These are phyloP conservation scores for Parauchenoglanis ngamensis DNA, from an alignment of 2,797 vertebrate species.

Conservation along the genomic window DNA sequence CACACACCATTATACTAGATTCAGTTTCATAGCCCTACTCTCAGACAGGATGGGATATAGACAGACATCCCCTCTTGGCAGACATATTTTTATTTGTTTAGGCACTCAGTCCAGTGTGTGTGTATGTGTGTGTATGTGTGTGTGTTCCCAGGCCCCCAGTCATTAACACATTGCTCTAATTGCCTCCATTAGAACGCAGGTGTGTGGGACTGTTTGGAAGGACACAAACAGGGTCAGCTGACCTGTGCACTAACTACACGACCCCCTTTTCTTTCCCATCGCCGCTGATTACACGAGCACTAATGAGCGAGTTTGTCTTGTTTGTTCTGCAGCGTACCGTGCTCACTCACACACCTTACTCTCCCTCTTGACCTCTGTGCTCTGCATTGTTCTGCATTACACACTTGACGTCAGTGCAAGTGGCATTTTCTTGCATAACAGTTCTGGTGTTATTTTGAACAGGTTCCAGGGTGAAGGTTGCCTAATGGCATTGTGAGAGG, in stretches of 20 bases:
- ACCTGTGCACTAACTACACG: conserved; percentile 69
- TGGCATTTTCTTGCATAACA: conserved; percentile 40
- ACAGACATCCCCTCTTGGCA: conserved; percentile 8
- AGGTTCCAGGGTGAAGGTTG: neutral
- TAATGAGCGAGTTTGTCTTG: conserved; percentile 66
- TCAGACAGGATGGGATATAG: conserved; percentile 25
- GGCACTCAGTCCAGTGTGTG: conserved; percentile 4
- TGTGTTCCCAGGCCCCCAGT: conserved; percentile 66
- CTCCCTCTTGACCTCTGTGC: conserved; percentile 58
- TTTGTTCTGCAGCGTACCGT: neutral
- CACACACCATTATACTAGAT: conserved; percentile 7
- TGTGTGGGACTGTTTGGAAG: conserved; percentile 67
- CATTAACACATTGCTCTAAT: conserved; percentile 71
- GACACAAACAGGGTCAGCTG: conserved; percentile 71
- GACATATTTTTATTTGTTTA: conserved; percentile 32
- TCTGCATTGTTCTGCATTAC: conserved; percentile 13
- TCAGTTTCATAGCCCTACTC: conserved; percentile 13
- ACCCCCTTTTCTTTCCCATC: conserved; percentile 72
- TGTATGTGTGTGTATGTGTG: conserved; percentile 45
- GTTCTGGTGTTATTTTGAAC: conserved; percentile 21
- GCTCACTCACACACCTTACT: conserved; percentile 54
- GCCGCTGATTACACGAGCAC: conserved; percentile 70
- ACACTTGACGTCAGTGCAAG: conserved; percentile 35
- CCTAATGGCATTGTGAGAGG: neutral
- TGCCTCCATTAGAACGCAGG: conserved; percentile 71